These are phyloP conservation scores for Ganaspis sp. DNA, from an alignment of 1,140 invertebrate species.

Conservation along the genomic window DNA sequence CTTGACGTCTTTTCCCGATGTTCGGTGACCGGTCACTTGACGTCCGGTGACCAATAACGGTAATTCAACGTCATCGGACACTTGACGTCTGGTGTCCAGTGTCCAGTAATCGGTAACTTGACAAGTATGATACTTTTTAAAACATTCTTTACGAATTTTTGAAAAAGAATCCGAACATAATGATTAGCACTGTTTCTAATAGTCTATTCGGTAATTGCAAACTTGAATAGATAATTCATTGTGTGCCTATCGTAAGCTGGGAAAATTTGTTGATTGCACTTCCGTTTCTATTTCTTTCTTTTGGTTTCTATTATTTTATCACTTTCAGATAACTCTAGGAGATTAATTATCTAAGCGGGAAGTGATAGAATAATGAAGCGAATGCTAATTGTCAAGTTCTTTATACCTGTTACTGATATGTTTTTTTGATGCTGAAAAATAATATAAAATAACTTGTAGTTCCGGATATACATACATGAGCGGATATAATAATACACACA, in stretches of 20 bases:
- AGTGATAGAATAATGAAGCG: constrained; percentile 1
- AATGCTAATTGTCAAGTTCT: background rate
- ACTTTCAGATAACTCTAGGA: background rate
- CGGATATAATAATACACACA: too few relatives aligned
- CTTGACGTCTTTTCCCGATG: too few relatives aligned
- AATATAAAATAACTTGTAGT: too few relatives aligned
- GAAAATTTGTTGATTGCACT: background rate
- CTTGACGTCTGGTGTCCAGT: too few relatives aligned
- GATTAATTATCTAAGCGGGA: constrained; percentile 5
- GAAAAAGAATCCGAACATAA: too few relatives aligned
- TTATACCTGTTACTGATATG: background rate
- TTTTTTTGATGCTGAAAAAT: background rate
- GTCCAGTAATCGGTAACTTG: too few relatives aligned
- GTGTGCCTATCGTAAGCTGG: background rate
- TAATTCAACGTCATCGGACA: too few relatives aligned
- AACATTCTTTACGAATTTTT: too few relatives aligned
- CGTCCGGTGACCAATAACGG: too few relatives aligned
- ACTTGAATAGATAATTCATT: constrained; percentile 10
- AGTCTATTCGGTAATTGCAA: background rate
- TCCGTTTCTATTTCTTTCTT: background rate
- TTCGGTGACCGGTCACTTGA: too few relatives aligned
- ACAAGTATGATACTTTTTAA: too few relatives aligned
- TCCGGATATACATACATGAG: background rate
- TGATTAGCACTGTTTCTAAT: too few relatives aligned
- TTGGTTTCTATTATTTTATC: background rate